Base-by-base conservation (phyloP, 2,888 invertebrate genomes). In the Subacronicta megacephala region DNA sequence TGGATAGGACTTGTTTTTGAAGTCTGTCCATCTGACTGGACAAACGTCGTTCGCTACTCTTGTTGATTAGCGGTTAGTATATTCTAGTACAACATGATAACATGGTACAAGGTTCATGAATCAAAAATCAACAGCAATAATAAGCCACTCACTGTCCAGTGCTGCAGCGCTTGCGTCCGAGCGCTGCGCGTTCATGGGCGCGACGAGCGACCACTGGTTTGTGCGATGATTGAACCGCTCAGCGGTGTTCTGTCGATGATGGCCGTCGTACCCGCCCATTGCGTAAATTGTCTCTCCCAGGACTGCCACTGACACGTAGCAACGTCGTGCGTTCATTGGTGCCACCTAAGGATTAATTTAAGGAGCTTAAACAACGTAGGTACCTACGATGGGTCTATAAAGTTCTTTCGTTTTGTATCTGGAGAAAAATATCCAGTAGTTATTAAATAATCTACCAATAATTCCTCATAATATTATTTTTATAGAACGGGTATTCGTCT, bases 121-220 rank as follows among this genome's bases (percentile, higher is more conserved):
- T n/a, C n/a, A 31, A 31, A 23, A 6, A 23, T 18, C 10, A 26
- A 26, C 10, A 26, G n/a, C n/a, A n/a, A n/a, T n/a, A n/a, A n/a
- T n/a, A 26, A 10, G 2, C 0, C 10, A 64, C 66, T 63, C 26
- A 95, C 97, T 97, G 65, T 97, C 96, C 26, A 98, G 90, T 0
- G 97, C 96, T n/a, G 98, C 97, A 3, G 98, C 98, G 83, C 97
- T 97, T 0, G 98, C 98, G 84, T 99, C 99, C 17, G 98, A 98
- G 69, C 99, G 94, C 81, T 97, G 97, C 67, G 96, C 96, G 82
- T 97, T 96, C 99, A 99, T 99, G 0, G 97, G 96, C 0, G 97
- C 96, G 15, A 98, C 96, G 67, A 98, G 92, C 0, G 97, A 96
- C 98, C 98, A 98, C 85, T 98, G 98, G 87, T 99, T 99, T 15